phyloP scores from a whole-genome alignment of 2,797 vertebrate species.

The Remorina albescens region DNA sequence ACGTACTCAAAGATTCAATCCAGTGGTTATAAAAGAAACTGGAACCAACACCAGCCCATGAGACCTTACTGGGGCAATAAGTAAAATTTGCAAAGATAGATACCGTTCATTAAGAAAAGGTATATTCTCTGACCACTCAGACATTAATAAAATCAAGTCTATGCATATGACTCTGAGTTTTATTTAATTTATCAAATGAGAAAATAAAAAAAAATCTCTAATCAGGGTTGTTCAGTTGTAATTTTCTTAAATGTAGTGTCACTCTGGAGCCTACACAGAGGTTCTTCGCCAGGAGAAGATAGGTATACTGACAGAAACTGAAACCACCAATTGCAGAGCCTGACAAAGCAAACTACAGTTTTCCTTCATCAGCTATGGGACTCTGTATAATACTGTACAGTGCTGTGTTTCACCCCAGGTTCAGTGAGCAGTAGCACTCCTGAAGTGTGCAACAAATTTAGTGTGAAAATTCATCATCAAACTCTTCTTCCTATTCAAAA shows the following conservation, averaged over 20 bases:
- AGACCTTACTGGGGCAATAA: neutral
- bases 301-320: conserved; percentile 53
- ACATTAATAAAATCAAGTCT: neutral
- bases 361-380: conserved; percentile 34
- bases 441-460: conserved; percentile 1
- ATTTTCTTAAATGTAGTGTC: conserved; percentile 53
- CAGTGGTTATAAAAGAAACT: conserved; percentile 33
- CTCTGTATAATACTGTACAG: conserved; percentile 18
- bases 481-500: neutral
- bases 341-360: conserved; percentile 33
- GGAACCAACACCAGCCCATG: neutral
- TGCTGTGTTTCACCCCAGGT: neutral
- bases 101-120: conserved; percentile 15
- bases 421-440: conserved; percentile 1
- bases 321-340: conserved; percentile 40
- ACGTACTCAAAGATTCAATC: conserved; percentile 17
- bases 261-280: conserved; percentile 37
- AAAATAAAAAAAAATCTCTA: conserved; percentile 48
- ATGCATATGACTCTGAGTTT: neutral
- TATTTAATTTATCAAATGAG: conserved; percentile 38
- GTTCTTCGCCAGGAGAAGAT: conserved; percentile 45
- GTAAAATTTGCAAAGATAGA: conserved; percentile 19
- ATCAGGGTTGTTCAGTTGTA: conserved; percentile 14
- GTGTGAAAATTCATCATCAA: conserved; percentile 18
- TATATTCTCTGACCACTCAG: conserved; percentile 15